Evolutionary conservation across 35 echinoderm and acorn worm genomes (phyloP).

Genomic region (Holothuria glaberrima): DNA sequence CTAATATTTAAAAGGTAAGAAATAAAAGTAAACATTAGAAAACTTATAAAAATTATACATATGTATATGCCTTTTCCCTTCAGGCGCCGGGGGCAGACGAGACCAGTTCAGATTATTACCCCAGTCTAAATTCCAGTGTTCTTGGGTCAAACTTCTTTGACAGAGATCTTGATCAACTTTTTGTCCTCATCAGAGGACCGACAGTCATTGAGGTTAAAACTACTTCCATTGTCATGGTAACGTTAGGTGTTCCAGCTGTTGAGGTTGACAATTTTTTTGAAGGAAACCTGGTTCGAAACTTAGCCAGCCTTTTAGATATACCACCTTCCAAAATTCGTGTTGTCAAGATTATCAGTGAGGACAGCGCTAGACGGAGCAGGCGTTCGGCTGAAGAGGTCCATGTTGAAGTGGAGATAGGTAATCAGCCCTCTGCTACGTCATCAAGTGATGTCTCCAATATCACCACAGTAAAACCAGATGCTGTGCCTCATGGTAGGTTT

Average conservation of each 20-base stretch:
- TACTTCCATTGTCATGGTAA: conserved; percentile 81
- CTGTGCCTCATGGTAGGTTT: conserved; percentile 13
- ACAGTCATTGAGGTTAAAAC: conserved; percentile 77
- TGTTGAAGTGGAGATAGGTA: conserved; percentile 84
- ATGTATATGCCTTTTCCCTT: too few relatives aligned
- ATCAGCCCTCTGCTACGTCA: conserved; percentile 45
- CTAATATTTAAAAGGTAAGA: too few relatives aligned
- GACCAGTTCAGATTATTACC: conserved; percentile 63
- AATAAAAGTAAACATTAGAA: too few relatives aligned
- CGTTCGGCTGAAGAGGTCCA: conserved; percentile 52
- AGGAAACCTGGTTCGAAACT: conserved; percentile 88
- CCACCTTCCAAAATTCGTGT: conserved; percentile 75
- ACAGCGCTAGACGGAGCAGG: conserved; percentile 54
- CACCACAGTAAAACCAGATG: conserved; percentile 52
- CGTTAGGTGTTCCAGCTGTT: conserved; percentile 80
- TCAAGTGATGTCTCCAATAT: conserved; percentile 31
- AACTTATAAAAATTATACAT: too few relatives aligned
- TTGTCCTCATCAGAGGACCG: conserved; percentile 66
- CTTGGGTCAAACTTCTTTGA: conserved; percentile 93
- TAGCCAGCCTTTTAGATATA: conserved; percentile 72
- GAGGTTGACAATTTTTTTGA: conserved; percentile 92
- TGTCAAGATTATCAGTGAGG: conserved; percentile 85
- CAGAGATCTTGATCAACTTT: conserved; percentile 66
- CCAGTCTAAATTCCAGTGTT: conserved; percentile 67
- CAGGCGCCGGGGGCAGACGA: conserved; percentile 4